Evolutionary conservation across 2,888 invertebrate genomes (phyloP), one percentile per base, ranked within the genome.

Genomic region (Diarsia brunnea): DNA sequence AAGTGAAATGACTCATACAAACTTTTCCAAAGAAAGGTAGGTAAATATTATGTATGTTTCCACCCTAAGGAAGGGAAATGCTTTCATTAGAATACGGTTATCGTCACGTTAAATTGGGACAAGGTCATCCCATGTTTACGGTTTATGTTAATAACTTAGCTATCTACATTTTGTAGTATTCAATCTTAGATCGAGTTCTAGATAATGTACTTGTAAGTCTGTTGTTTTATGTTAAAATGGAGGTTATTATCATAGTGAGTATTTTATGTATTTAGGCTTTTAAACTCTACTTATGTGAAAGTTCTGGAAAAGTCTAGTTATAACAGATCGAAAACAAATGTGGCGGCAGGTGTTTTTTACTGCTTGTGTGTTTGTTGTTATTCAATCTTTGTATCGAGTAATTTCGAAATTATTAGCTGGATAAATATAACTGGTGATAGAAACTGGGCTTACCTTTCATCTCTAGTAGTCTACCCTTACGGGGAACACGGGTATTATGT

Each of bases 51-150:
- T 16, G 64, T 51, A 75, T 73, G 69, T 84, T 73, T 71, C 63
- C 21, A 31, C 64, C 38, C 70, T 83, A 81, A 64, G 76, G 68
- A n/a, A 24, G 60, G 71, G 68, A 85, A 88, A 83, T 84, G 83
- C 80, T 85, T 83, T 85, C 82, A 78, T 87, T 81, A 43, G 75
- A 69, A 84, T 82, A 75, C 65, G 49, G 65, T 83, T 78, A 82
- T 76, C 70, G 60, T 66, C 75, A 27, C 69, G 61, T 38, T n/a
- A 69, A 80, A 76, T 71, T 76, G 66, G 78, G 53, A 31, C 82
- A 78, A 85, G 85, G 87, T 70, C 73, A 71, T 21, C 21, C 24
- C 38, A 31, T 75, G 71, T 76, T 73, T 71, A 67, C 73, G 72
- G 64, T 31, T 75, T 78, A 82, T 79, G 77, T 73, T 75, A 79